phyloP scores from a whole-genome alignment of 53 echinoderm and acorn worm species.

The Paracentrotus lividus region DNA sequence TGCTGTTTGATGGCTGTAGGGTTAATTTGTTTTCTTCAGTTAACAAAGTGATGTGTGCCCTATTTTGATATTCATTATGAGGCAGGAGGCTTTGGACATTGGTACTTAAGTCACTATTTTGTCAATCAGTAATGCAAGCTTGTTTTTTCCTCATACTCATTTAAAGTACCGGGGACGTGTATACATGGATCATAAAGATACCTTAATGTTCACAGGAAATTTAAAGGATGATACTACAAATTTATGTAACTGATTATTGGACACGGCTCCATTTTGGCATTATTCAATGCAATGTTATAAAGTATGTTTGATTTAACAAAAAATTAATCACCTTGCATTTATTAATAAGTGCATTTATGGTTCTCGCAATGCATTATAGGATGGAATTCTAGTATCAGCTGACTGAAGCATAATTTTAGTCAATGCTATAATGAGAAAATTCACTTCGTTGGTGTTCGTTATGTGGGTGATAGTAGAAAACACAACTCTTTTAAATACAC shows the following conservation, averaged over 20 bases:
- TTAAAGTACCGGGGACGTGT: background rate
- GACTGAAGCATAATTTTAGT: no score
- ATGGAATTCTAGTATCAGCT: no score
- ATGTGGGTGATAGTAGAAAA: no score
- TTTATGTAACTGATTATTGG: background rate
- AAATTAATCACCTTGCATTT: no score
- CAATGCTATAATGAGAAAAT: no score
- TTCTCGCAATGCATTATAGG: no score
- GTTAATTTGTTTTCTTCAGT: background rate
- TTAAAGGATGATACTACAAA: background rate
- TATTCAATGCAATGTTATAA: background rate
- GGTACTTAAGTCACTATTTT: background rate
- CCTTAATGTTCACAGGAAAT: background rate
- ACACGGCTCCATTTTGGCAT: background rate
- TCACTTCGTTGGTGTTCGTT: no score
- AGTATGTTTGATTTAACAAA: no score
- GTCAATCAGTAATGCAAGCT: background rate
- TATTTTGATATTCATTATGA: background rate
- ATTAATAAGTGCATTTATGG: no score
- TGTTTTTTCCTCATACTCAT: background rate
- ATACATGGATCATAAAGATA: background rate
- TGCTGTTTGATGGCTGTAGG: no score
- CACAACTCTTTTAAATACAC: no score
- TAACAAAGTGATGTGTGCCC: background rate
- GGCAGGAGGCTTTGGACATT: background rate